Evolutionary conservation across 2,113 vertebrate species (phyloP), one percentile per base, ranked within the genome.

Genomic region (Gnathonemus echidnorhynchus): DNA sequence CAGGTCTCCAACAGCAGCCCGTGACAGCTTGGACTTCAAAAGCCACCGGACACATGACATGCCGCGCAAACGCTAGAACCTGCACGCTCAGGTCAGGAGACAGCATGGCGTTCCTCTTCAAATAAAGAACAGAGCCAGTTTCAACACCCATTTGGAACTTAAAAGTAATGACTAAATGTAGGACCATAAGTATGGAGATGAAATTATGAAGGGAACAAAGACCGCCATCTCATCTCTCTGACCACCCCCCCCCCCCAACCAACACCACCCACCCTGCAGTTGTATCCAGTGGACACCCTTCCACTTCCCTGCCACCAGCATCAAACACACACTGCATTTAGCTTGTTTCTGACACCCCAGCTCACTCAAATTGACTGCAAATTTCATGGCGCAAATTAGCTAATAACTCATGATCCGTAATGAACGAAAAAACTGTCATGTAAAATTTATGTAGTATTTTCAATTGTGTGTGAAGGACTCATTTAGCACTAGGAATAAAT

Each of bases 351-450:
- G 94, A 95, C 95, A 94, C 92, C 90, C 92, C 93, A 93, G 93
- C 92, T 96, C 93, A 94, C 92, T 95, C 94, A 95, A 91, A 94
- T 91, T 92, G 93, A 92, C 92, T 93, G 89, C 93, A 94, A 93
- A 95, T 95, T 94, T 93, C 93, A 94, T 88, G 39, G 89, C 53
- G 91, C 91, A 95, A 95, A 96, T 95, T 93, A 95, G 93, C 94
- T 94, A 94, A 95, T 95, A 95, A 95, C 93, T 95, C 93, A 95
- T 89, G 90, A 90, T 92, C 93, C 77, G 83, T 95, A 95, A 95
- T 94, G 94, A 95, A 94, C 92, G 92, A 93, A 91, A 91, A 93
- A 85, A 91, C 93, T 93, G 94, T 93, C 93, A 92, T 94, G 93
- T 93, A 92, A 93, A 95, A 95, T 95, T 89, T 92, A 94, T 94